Evolutionary conservation across 1,140 invertebrate species (phyloP).

Genomic region (Wasmannia auropunctata): DNA sequence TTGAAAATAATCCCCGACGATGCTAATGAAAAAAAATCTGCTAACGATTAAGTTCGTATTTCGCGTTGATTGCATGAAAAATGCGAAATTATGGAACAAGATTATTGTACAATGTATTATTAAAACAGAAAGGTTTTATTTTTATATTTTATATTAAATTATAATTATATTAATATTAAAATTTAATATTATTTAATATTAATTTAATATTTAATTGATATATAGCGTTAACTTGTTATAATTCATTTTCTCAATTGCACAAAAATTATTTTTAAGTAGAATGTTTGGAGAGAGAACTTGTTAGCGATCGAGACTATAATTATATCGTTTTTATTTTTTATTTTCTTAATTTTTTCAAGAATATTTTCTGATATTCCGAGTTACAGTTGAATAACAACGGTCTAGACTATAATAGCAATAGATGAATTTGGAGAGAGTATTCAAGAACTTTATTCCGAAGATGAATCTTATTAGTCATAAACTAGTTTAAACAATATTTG

Average conservation of each 20-base stretch:
- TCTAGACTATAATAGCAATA: not conserved
- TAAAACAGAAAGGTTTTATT: not conserved
- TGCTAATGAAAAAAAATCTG: conserved; percentile 5
- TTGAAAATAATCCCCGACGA: conserved; percentile 39
- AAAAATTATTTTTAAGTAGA: not conserved
- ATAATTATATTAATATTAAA: not conserved
- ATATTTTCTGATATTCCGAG: not conserved
- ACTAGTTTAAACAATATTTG: not conserved
- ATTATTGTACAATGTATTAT: not conserved
- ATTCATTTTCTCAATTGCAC: not conserved
- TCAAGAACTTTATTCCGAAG: not conserved
- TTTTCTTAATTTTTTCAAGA: not conserved
- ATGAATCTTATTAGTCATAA: not conserved
- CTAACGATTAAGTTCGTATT: not conserved
- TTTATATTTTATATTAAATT: not conserved
- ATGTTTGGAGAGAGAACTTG: not conserved
- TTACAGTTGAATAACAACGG: not conserved
- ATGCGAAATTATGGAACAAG: not conserved
- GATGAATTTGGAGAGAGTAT: not conserved
- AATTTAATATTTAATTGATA: not conserved
- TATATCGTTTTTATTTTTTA: not conserved
- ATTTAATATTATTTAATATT: not conserved
- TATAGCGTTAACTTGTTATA: not conserved
- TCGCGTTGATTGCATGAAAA: not conserved
- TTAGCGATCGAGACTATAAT: not conserved